Evolutionary conservation across 2,797 vertebrate genomes (phyloP).

Genomic region (Antrozous pallidus): DNA sequence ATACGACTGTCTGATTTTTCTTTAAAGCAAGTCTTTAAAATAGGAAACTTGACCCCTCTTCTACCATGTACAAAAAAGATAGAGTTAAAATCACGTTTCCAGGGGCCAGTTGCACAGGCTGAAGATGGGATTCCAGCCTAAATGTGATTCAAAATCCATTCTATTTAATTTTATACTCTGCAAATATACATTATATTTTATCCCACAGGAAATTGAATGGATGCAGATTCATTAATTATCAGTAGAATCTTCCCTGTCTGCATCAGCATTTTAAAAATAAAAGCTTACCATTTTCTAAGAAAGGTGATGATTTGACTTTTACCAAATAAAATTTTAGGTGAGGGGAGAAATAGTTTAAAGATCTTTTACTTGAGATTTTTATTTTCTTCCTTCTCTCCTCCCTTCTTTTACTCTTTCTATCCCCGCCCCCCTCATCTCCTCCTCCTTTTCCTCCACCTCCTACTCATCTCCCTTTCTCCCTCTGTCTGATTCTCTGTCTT

Average conservation of each 20-base stretch:
- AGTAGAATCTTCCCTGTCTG: not conserved
- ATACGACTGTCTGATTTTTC: not conserved
- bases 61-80: not conserved
- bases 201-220: not conserved
- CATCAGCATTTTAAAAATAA: not conserved
- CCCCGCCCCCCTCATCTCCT: too few species aligned
- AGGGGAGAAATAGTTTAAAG: not conserved
- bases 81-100: not conserved
- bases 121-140: not conserved
- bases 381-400: not conserved
- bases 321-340: not conserved
- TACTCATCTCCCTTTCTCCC: not conserved
- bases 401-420: not conserved
- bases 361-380: not conserved
- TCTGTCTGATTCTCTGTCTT: not conserved
- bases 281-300: not conserved
- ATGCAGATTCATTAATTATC: not conserved
- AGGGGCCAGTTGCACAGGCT: not conserved
- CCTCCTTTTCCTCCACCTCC: not conserved
- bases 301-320: not conserved
- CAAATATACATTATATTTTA: not conserved
- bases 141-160: not conserved
- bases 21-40: not conserved
- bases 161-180: not conserved
- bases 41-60: not conserved